A percentile compares a stretch with the other conserved stretches of the same genome.
phyloP scores from a whole-genome alignment of 2,888 invertebrate species.

The Calameuta idolon region DNA sequence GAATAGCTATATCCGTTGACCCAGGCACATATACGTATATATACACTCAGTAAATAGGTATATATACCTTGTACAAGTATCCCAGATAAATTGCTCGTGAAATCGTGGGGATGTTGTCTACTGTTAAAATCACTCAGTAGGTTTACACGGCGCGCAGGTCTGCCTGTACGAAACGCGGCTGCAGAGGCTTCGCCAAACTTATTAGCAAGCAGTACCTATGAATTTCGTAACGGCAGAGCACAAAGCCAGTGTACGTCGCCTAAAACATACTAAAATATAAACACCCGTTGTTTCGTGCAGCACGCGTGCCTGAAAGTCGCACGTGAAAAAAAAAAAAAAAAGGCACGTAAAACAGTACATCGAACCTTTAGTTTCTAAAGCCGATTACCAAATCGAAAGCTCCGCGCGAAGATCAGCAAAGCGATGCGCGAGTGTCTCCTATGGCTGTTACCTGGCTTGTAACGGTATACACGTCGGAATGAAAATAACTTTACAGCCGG shows the following conservation, averaged over 20 bases:
- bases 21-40: conserved; percentile 15
- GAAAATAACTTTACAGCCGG: neutral
- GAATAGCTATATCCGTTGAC: conserved; percentile 39
- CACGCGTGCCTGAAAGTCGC: neutral
- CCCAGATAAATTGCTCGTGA: conserved; percentile 43
- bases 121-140: neutral
- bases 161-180: neutral
- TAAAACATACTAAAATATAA: neutral
- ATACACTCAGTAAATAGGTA: neutral
- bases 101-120: conserved; percentile 3
- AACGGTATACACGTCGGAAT: neutral
- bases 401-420: neutral
- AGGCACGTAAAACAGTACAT: neutral
- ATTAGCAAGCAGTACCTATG: neutral
- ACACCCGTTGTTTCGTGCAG: neutral
- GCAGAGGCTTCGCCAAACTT: neutral
- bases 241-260: neutral
- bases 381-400: conserved; percentile 29
- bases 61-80: conserved; percentile 42
- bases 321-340: neutral
- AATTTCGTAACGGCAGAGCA: neutral
- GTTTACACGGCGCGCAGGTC: neutral
- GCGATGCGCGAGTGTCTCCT: conserved; percentile 6
- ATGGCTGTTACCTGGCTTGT: neutral
- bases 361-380: neutral